Conservation (phyloP, 2,888 invertebrate genomes). For the Notodonta ziczac region DNA sequence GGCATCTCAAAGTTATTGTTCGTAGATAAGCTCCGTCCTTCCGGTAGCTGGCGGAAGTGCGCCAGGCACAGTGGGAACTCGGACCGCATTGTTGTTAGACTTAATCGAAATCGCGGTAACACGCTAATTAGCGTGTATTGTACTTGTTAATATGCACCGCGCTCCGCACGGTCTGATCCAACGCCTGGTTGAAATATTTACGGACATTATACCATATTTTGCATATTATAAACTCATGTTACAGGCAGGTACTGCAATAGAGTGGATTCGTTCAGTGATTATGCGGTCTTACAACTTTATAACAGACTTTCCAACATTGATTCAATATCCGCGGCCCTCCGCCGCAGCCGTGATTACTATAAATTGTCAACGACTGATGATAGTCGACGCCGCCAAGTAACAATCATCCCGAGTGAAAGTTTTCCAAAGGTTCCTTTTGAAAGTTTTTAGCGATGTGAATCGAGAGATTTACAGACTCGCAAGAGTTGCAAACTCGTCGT, state of each 20-base stretch:
- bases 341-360: constrained; percentile 2
- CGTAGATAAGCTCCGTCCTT: neutral
- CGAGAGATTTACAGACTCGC: no score
- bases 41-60: neutral
- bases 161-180: no score
- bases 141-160: neutral
- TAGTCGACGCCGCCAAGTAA: neutral
- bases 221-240: no score
- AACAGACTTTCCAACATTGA: constrained; percentile 1
- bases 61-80: neutral
- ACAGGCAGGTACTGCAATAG: neutral
- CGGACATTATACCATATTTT: no score
- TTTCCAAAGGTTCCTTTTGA: neutral
- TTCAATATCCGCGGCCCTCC: neutral
- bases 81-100: neutral
- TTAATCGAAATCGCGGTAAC: neutral
- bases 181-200: no score
- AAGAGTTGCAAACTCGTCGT: no score
- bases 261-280: neutral
- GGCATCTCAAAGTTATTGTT: neutral
- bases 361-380: constrained; percentile 6
- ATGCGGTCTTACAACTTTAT: neutral
- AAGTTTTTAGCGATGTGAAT: neutral
- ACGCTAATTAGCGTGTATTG: neutral
- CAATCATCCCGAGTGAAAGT: constrained; percentile 3